Conservation (phyloP, 2,888 invertebrate genomes). For the Erynnis tages region DNA sequence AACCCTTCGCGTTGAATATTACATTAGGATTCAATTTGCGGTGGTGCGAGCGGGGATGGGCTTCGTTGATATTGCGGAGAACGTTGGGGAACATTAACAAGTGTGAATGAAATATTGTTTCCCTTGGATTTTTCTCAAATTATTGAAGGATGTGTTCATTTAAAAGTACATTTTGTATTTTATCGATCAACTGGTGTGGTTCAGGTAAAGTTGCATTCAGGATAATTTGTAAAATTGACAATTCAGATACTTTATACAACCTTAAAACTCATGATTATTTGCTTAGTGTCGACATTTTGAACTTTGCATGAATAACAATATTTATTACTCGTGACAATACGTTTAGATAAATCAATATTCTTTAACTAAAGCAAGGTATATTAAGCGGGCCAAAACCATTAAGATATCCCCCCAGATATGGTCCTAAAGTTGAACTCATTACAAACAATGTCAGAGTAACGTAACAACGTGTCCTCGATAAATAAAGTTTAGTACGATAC, state of each 20-base stretch:
- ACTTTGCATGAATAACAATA: no score
- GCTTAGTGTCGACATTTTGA: no score
- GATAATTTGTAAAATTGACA: no score
- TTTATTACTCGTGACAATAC: no score
- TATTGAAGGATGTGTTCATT: no score
- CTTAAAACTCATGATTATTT: no score
- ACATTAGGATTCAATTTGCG: slow-evolving; percentile 10
- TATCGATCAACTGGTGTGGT: no score
- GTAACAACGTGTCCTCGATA: not conserved
- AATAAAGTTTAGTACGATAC: not conserved
- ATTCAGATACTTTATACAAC: no score
- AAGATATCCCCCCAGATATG: not conserved
- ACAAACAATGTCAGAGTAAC: slow-evolving; percentile 5
- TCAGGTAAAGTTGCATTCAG: no score
- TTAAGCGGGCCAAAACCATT: slow-evolving; percentile 1
- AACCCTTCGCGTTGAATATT: slow-evolving; percentile 1
- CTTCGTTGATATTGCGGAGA: not conserved
- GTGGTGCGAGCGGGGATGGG: not conserved
- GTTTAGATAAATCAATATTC: no score
- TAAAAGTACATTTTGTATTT: no score
- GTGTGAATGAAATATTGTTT: not conserved
- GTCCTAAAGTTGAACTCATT: slow-evolving; percentile 4
- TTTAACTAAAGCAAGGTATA: not conserved
- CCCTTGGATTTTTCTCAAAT: no score
- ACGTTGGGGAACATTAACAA: not conserved